A percentile compares a stretch with the other conserved stretches of the same genome.
Evolutionary conservation across 2,888 invertebrate species (phyloP).

Genomic region (Ligdia adustata): DNA sequence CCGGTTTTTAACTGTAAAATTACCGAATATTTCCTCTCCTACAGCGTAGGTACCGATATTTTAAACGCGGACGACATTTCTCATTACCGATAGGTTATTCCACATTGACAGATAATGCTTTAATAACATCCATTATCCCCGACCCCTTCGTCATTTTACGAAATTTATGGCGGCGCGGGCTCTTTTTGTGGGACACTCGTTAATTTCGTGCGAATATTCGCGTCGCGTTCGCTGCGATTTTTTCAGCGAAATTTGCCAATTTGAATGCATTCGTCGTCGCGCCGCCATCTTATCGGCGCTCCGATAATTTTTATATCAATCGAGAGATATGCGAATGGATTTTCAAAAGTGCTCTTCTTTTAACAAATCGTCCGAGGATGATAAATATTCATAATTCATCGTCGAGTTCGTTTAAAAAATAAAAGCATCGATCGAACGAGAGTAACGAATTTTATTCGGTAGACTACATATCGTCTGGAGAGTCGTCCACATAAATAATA

Average conservation of each 20-base stretch:
- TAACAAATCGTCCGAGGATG: constrained; percentile 14
- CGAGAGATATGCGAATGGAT: constrained; percentile 27
- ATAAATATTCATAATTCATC: constrained; percentile 25
- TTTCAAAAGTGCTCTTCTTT: constrained; percentile 22
- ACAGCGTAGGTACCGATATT: not conserved
- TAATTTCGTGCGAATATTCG: constrained; percentile 26
- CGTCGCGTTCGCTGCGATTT: constrained; percentile 23
- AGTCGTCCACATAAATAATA: too few species aligned
- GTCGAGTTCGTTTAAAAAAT: constrained; percentile 4
- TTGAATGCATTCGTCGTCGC: constrained; percentile 37
- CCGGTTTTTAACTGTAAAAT: too few species aligned
- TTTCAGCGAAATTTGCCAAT: constrained; percentile 31
- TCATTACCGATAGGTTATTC: constrained; percentile 17
- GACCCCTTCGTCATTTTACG: constrained; percentile 19
- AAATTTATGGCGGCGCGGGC: constrained; percentile 15
- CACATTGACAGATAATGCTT: constrained; percentile 22
- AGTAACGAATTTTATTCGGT: not conserved
- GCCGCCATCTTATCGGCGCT: constrained; percentile 30
- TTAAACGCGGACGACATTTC: constrained; percentile 1
- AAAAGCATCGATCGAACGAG: not conserved
- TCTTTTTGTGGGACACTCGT: constrained; percentile 26
- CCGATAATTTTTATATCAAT: constrained; percentile 32
- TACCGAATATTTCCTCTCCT: not conserved
- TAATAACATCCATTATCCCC: constrained; percentile 26
- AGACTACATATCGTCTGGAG: not conserved